Percentiles rank a stretch among this genome's conserved stretches.
Conservation (phyloP, 2,888 invertebrate species). For the Lycophotia porphyrea region DNA sequence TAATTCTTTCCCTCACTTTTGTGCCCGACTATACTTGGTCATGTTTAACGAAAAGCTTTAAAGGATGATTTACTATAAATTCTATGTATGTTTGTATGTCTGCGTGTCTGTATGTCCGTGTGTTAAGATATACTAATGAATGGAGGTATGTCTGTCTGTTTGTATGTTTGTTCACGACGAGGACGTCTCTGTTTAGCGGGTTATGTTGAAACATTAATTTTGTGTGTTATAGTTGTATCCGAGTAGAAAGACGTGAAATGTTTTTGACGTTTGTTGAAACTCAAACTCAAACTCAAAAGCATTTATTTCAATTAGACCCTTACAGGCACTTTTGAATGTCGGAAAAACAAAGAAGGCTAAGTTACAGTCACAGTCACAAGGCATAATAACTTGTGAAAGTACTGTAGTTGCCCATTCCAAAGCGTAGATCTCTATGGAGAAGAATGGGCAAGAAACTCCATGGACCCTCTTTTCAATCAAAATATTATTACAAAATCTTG, state of each 20-base stretch:
- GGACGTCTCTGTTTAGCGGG: slow-evolving; percentile 33
- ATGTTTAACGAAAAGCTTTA: slow-evolving; percentile 54
- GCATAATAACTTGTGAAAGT: too few species aligned
- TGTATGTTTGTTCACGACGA: slow-evolving; percentile 24
- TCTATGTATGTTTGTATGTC: slow-evolving; percentile 21
- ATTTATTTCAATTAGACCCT: too few species aligned
- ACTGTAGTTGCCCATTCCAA: too few species aligned
- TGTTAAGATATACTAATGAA: slow-evolving; percentile 50
- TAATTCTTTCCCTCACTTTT: slow-evolving; percentile 36
- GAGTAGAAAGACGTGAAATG: background rate
- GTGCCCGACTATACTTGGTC: slow-evolving; percentile 29
- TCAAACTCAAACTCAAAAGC: too few species aligned
- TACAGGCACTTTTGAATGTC: too few species aligned
- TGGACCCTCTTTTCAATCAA: too few species aligned
- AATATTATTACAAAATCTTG: too few species aligned
- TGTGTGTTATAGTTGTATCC: slow-evolving; percentile 22
- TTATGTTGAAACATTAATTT: slow-evolving; percentile 30
- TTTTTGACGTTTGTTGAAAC: background rate
- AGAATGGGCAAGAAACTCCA: too few species aligned
- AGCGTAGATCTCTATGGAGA: too few species aligned
- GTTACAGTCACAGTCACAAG: too few species aligned
- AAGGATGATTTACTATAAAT: slow-evolving; percentile 58
- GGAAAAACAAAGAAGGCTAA: too few species aligned
- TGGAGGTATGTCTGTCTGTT: slow-evolving; percentile 36
- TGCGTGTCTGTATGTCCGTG: slow-evolving; percentile 24